Percentiles rank a stretch among this genome's conserved stretches.
These are phyloP conservation scores for Ctenochaetus hawaiiensis DNA, from an alignment of 2,797 vertebrate species.

Conservation along the genomic window DNA sequence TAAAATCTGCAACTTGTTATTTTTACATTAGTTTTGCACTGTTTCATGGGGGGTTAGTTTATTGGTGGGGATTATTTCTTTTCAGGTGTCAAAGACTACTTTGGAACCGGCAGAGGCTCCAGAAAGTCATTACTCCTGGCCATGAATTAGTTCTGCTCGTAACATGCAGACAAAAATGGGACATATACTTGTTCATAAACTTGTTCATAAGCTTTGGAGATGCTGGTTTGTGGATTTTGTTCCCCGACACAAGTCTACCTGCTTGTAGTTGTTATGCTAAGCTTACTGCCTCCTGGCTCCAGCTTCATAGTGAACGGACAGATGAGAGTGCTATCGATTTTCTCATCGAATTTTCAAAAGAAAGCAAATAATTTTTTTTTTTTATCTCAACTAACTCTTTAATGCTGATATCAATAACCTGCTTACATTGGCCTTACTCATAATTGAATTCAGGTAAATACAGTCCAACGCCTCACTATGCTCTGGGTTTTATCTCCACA, in stretches of 20 bases:
- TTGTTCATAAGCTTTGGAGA: neutral
- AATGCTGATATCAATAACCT: neutral
- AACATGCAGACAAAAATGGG: neutral
- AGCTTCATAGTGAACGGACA: neutral
- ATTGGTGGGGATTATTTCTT: neutral
- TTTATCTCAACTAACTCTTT: neutral
- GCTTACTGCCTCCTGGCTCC: neutral
- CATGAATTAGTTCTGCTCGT: neutral
- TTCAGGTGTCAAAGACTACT: neutral
- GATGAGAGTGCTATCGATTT: neutral
- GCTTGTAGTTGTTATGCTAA: neutral
- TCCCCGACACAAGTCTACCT: neutral
- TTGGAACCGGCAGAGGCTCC: neutral
- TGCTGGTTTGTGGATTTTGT: neutral
- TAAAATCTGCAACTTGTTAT: neutral
- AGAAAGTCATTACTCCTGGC: neutral
- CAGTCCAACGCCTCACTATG: conserved; percentile 13
- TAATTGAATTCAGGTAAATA: conserved; percentile 58
- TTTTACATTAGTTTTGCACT: neutral
- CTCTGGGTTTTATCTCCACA: neutral
- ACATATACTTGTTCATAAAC: no score
- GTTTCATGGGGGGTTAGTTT: neutral
- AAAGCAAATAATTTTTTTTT: neutral
- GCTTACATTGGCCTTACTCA: conserved; percentile 6
- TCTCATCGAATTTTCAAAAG: neutral